Conservation (phyloP, 2,113 vertebrate species). For the Sminthopsis crassicaudata region DNA sequence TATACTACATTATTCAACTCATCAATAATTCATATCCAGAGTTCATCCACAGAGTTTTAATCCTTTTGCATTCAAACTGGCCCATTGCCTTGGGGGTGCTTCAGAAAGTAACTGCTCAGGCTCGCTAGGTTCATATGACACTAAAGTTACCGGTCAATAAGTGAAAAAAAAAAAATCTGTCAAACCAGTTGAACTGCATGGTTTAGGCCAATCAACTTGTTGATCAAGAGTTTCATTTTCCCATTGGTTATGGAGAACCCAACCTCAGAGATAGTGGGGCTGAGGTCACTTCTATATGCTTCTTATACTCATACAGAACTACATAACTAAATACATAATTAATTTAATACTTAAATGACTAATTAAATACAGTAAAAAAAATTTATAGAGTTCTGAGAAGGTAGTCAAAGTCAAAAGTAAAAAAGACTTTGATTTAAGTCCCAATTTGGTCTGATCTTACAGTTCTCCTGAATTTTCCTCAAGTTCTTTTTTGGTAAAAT, state of each 20-base stretch:
- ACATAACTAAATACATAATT: background rate
- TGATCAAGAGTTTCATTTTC: background rate
- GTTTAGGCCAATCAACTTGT: background rate
- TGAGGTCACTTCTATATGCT: background rate
- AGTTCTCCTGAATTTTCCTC: background rate
- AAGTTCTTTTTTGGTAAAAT: background rate
- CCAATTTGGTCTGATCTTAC: background rate
- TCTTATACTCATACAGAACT: background rate
- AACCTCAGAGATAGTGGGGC: background rate
- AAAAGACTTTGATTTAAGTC: background rate
- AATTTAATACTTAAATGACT: no score
- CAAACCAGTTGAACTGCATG: background rate
- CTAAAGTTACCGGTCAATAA: background rate
- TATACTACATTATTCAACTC: background rate
- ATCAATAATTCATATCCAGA: background rate
- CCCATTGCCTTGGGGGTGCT: background rate
- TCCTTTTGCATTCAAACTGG: background rate
- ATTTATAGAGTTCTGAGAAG: background rate
- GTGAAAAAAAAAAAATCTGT: background rate
- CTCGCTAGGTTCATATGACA: background rate
- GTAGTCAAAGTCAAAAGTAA: background rate
- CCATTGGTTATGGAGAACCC: background rate
- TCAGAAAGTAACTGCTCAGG: background rate
- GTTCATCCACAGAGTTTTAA: background rate
- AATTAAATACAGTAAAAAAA: background rate